Evolutionary conservation across 2,888 invertebrate genomes (phyloP).

Genomic region (Electrophaes corylata): DNA sequence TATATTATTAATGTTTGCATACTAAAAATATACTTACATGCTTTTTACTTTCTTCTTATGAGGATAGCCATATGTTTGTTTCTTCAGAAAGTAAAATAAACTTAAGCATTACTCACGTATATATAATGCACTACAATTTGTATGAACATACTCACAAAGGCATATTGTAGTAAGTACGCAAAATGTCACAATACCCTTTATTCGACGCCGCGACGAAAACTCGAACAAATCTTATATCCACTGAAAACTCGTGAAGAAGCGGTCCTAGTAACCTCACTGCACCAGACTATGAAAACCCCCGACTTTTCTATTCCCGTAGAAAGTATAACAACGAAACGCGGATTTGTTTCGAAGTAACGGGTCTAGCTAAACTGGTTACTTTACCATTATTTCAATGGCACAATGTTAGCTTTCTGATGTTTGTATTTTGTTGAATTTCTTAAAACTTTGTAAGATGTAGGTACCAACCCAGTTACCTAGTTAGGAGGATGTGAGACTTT

Average conservation of each 20-base stretch:
- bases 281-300: slow-evolving; percentile 31
- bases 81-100: slow-evolving; percentile 7
- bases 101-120: background rate
- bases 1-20: too few relatives aligned
- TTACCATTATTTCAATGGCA: slow-evolving; percentile 39
- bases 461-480: background rate
- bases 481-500: background rate
- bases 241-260: slow-evolving; percentile 38
- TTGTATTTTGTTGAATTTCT: slow-evolving; percentile 34
- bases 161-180: slow-evolving; percentile 22
- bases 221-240: slow-evolving; percentile 41
- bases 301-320: slow-evolving; percentile 15
- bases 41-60: too few relatives aligned
- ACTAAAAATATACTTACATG: too few relatives aligned
- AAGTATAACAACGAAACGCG: slow-evolving; percentile 15
- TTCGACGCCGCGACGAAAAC: slow-evolving; percentile 33
- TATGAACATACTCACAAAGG: slow-evolving; percentile 25
- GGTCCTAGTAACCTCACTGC: slow-evolving; percentile 29
- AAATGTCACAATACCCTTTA: slow-evolving; percentile 36
- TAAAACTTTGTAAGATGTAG: slow-evolving; percentile 31
- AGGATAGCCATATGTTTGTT: too few relatives aligned
- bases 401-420: slow-evolving; percentile 40
- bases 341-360: slow-evolving; percentile 26
- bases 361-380: slow-evolving; percentile 33
- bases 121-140: slow-evolving; percentile 12